Evolutionary conservation across 1,140 invertebrate species (phyloP), one percentile per base, ranked within the genome.

Genomic region (Megathymus violae): DNA sequence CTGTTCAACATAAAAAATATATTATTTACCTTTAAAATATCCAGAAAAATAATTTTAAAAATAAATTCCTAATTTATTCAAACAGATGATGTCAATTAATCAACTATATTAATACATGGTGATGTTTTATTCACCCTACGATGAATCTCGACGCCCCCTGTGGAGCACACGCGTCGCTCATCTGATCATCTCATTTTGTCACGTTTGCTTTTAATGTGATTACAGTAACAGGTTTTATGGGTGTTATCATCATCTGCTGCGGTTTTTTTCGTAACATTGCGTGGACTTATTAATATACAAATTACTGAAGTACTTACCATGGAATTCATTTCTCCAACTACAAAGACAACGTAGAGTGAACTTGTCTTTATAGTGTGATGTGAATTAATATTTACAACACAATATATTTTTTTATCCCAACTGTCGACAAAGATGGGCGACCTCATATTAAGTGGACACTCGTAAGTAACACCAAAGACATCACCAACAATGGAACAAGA

Each of bases 231-330:
- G 67, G 78, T 69, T 78, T 80, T 82, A 72, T 71, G 61, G 64
- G 67, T 86, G 81, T 84, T 85, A 80, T 66, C 70, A 72, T 88
- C 82, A 88, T 89, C 76, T 85, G 83, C 68, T 76, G 72, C 68
- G 72, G 77, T n/a, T 79, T 76, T 31, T 44, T 56, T 31, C 13
- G 9, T 22, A 56, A 44, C 25, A 44, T 44, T 14, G 36, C 27
- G 22, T 31, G 14, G 10, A 40, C 22, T 61, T 25, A 19, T 34
- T 52, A 52, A 31, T 40, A 2, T 13, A 52, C 14, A 19, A 38
- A 46, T 44, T 52, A 19, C 46, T 36, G 13, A 64, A 56, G 19
- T 38, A 17, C 10, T 51, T 19, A 9, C n/a, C 51, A 27, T 25
- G 22, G 6, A 3, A 25, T 6, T 25, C 3, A 25, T 25, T 25